Evolutionary conservation across 1,140 invertebrate genomes (phyloP), one percentile per base, ranked within the genome.

Genomic region (Odontomachus brunneus): DNA sequence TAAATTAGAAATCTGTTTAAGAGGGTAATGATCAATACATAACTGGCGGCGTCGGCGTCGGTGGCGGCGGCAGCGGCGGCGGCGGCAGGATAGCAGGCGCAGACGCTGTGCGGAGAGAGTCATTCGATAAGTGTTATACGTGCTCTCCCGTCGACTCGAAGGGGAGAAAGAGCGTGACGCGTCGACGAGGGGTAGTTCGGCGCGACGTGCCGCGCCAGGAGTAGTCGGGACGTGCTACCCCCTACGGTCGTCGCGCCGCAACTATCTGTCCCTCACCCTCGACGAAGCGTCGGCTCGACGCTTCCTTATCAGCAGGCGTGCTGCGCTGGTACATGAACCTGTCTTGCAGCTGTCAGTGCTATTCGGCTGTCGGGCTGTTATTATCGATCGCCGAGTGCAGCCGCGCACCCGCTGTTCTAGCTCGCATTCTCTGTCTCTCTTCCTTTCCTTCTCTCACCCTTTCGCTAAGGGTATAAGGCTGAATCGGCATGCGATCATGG

Each of bases 21-120:
- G 89, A 94, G 91, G 90, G 92, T 94, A 93, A 94, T 94, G 92
- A 94, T 94, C 93, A 94, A 94, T 94, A 94, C 90, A 90, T 89
- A 88, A 89, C 88, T 76, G 86, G 84, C 84, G 86, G 81, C 86
- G 83, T 49, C 85, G 62, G 44, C 51, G 81, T 38, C 72, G 69
- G 53, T 62, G 74, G 49, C 55, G 73, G 59, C 57, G 59, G 69
- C 69, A 60, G 74, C 59, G 65, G 55, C 84, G 65, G 62, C 53
- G 74, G 82, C 63, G 67, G 62, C 44, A 63, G n/a, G 84, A 15
- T 44, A 80, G 55, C 88, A 88, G 72, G 89, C 89, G 89, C 89
- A 90, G 89, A 90, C 89, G 89, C 89, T 89, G 83, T 89, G 84
- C 84, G 67, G 78, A 87, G 85, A 84, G 78, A 84, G 80, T 69